Evolutionary conservation across 2,888 invertebrate species (phyloP).

Genomic region (Ochropacha duplaris): DNA sequence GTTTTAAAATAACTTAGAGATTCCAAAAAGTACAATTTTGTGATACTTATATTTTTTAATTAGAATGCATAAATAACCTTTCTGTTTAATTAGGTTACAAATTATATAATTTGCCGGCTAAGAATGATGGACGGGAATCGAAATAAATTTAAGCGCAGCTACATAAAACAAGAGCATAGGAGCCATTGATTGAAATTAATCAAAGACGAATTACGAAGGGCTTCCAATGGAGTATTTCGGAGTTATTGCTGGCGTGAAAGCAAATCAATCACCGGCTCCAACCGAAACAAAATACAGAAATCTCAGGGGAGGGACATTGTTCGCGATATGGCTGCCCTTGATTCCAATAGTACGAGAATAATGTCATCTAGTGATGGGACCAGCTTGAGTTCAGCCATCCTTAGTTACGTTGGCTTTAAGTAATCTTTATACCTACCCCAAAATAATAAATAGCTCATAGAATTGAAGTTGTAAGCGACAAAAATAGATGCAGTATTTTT

Average conservation of each 20-base stretch:
- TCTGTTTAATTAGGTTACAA: too few species aligned
- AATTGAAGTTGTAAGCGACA: too few species aligned
- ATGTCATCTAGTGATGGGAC: constrained; percentile 3
- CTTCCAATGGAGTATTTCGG: constrained; percentile 23
- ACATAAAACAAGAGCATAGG: constrained; percentile 10
- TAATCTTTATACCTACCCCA: too few species aligned
- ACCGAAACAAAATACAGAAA: constrained; percentile 29
- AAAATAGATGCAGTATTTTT: too few species aligned
- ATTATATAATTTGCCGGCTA: too few species aligned
- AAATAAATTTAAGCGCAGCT: constrained; percentile 3
- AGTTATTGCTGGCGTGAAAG: constrained; percentile 38
- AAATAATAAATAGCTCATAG: too few species aligned
- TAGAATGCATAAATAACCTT: too few species aligned
- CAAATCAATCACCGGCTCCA: constrained; percentile 47
- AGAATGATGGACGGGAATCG: not conserved
- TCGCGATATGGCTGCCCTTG: constrained; percentile 11
- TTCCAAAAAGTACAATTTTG: too few species aligned
- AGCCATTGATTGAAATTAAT: constrained; percentile 57
- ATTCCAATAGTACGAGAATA: not conserved
- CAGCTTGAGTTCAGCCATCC: constrained; percentile 5
- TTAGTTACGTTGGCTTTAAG: constrained; percentile 11
- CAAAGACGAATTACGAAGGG: constrained; percentile 53
- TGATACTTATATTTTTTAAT: too few species aligned
- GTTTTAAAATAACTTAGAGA: too few species aligned
- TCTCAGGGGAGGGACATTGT: constrained; percentile 7